These are phyloP conservation scores for Tuberolachnus salignus DNA, from an alignment of 2,888 invertebrate genomes.

Conservation along the genomic window DNA sequence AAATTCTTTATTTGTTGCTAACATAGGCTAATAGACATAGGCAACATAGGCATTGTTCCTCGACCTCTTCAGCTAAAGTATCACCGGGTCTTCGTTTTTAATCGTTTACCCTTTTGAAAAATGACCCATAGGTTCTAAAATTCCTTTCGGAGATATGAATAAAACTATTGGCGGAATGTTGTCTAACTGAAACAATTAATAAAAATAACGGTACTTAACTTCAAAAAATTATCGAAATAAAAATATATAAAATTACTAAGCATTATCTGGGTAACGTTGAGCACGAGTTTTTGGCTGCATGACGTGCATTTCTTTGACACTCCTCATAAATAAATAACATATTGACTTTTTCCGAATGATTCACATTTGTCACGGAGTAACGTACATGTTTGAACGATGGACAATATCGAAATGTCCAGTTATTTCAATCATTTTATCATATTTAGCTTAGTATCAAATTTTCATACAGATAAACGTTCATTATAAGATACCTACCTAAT, in stretches of 20 bases:
- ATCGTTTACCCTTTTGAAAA: not conserved
- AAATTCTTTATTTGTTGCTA: no score
- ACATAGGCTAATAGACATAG: slow-evolving; percentile 23
- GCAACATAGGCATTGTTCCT: no score
- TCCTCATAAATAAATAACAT: no score
- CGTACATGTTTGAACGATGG: no score
- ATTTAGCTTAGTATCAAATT: no score
- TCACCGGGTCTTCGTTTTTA: not conserved
- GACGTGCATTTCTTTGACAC: no score
- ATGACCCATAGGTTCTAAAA: not conserved
- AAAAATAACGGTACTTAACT: not conserved
- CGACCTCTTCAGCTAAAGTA: slow-evolving; percentile 8
- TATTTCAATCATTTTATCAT: no score
- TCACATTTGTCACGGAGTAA: no score
- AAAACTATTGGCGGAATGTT: not conserved
- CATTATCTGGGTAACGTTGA: not conserved
- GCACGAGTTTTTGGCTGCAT: not conserved
- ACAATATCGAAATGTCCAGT: no score
- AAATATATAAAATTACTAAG: not conserved
- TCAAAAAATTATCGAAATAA: slow-evolving; percentile 1
- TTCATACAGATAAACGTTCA: no score
- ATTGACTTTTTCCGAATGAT: not conserved
- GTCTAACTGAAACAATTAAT: slow-evolving; percentile 11
- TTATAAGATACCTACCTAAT: no score
- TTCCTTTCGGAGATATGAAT: slow-evolving; percentile 1